A percentile compares a stretch with the other conserved stretches of the same genome.
Conservation (phyloP, 1,140 invertebrate genomes). For the Idris sp. region DNA sequence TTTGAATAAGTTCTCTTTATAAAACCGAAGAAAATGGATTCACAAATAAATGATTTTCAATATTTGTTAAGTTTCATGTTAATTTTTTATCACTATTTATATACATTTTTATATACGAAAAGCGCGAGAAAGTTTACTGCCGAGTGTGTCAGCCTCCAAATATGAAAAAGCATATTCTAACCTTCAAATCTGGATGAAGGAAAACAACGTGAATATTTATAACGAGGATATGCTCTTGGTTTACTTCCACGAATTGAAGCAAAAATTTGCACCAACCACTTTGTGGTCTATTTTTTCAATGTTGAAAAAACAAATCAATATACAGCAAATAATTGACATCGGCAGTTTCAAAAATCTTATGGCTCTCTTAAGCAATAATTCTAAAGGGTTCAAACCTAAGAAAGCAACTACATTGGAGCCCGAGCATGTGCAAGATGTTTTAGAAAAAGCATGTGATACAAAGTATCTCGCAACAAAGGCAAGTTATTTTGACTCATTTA, state of each 20-base stretch:
- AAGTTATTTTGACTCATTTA: background rate
- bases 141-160: background rate
- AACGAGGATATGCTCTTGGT: conserved; percentile 5
- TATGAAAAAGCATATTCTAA: conserved; percentile 5
- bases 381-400: conserved; percentile 23
- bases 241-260: conserved; percentile 22
- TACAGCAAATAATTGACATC: conserved; percentile 16
- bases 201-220: background rate
- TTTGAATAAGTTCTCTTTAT: too few relatives aligned
- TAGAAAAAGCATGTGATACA: conserved; percentile 18
- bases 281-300: conserved; percentile 29
- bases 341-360: conserved; percentile 4
- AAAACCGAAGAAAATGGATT: too few relatives aligned
- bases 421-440: conserved; percentile 14
- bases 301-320: conserved; percentile 20
- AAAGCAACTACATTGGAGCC: conserved; percentile 22
- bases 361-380: conserved; percentile 15
- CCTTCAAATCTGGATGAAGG: conserved; percentile 12
- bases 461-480: conserved; percentile 25
- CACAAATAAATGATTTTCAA: too few relatives aligned
- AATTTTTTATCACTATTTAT: too few relatives aligned
- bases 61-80: too few relatives aligned
- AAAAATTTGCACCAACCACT: conserved; percentile 8
- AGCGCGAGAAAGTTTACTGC: conserved; percentile 9
- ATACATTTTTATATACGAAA: too few relatives aligned